Evolutionary conservation across 2,797 vertebrate species (phyloP), one percentile per base, ranked within the genome.

Genomic region (Gallinago stenura): DNA sequence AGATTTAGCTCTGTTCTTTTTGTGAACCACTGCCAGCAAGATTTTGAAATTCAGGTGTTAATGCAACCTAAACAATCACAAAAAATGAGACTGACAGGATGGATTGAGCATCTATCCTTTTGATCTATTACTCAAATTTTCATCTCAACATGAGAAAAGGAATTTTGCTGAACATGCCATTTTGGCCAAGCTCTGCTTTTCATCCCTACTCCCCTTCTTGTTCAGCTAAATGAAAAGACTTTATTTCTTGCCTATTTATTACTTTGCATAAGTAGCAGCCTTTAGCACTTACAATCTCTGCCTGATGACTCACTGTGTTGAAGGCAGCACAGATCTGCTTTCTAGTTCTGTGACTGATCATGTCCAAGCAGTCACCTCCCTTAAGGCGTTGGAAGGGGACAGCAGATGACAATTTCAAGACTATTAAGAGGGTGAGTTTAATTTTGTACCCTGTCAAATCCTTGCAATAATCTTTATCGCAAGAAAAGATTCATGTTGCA

Each of bases 381-480:
- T 92, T 88, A 64, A 11, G 37, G 53, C 64, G 77, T 87, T 90
- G 94, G 46, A 94, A 89, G 26, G 53, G 86, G 37, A 93, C 12
- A 92, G 54, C 13, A 69, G 66, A 92, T 87, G 66, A 95, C 33
- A 89, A 77, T 93, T 93, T 87, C 66, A 88, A 84, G 53, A 90
- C 92, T 88, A 92, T 83, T 90, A 89, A 80, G 22, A 86, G 8
- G 50, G 48, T 83, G 72, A 35, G 51, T 87, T 93, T 93, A 92
- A 90, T 94, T 96, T 93, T 87, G 54, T 82, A 68, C 15, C 61
- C 31, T 88, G 45, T 89, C 87, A 96, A 92, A 93, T 78, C 15
- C 51, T 91, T 12, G 5, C 26, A 85, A 24, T 70, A 76, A 66
- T 91, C 61, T 92, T 90, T 83, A 89, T 81, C 48, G 87, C 64